phyloP scores from a whole-genome alignment of 2,888 invertebrate species.

The Glyphotaelius pellucidus region DNA sequence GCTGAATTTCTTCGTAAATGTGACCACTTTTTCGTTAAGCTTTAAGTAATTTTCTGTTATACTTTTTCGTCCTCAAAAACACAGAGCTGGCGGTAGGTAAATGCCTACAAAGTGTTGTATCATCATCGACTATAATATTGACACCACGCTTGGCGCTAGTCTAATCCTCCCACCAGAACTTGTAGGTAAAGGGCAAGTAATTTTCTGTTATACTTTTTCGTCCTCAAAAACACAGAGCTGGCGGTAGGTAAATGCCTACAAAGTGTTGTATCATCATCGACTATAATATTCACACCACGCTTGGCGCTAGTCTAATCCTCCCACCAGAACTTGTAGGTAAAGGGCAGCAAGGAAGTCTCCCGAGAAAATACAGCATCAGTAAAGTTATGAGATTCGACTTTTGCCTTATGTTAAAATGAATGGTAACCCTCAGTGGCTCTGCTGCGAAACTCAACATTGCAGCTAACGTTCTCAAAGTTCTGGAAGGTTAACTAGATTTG shows the following conservation, averaged over 20 bases:
- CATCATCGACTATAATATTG: too few species aligned
- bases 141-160: too few species aligned
- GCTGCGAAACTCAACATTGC: constrained; percentile 41
- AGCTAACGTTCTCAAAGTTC: constrained; percentile 60
- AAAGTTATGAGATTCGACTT: too few species aligned
- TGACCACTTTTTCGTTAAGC: not conserved
- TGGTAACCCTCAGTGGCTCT: constrained; percentile 39
- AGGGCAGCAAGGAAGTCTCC: too few species aligned
- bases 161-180: too few species aligned
- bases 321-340: too few species aligned
- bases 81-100: not conserved
- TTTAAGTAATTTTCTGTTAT: not conserved
- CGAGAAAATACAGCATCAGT: too few species aligned
- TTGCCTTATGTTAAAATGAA: not conserved
- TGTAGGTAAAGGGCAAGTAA: too few species aligned
- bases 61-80: not conserved
- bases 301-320: too few species aligned
- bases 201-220: not conserved
- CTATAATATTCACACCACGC: too few species aligned
- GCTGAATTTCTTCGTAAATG: not conserved
- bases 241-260: not conserved
- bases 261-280: not conserved
- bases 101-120: not conserved
- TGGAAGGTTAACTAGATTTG: constrained; percentile 63
- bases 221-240: not conserved